Evolutionary conservation across 2,113 vertebrate genomes (phyloP), one percentile per base, ranked within the genome.

Genomic region (Rafetus swinhoei): DNA sequence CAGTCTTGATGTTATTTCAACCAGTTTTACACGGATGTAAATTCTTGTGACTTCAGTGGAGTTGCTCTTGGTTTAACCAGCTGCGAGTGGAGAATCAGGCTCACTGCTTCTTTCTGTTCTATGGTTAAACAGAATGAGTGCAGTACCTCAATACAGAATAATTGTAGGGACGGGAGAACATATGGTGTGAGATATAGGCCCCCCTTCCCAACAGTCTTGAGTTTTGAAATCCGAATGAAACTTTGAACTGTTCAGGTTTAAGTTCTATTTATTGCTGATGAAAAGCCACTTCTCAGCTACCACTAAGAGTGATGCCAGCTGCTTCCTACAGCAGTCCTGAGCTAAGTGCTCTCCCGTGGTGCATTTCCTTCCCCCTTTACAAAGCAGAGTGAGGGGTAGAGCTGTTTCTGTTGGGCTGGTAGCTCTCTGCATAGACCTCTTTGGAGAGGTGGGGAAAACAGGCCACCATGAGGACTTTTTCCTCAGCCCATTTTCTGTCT

Each of bases 141-240:
- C 92, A 90, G 52, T 88, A 93, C 90, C 91, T 91, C 89, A 95
- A 95, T 91, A 95, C 95, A 79, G 88, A 95, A 86, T 62, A 90
- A 90, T 50, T 1, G 24, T 25, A 87, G 77, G 91, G 96, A 96
- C 87, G 94, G 82, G 91, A 97, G 94, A 97, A 96, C 92, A 79
- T 93, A 45, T 92, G 82, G 91, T 2, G 0, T 84, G 86, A 95
- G 94, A 91, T 1, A 15, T 35, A 95, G 94, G 96, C 94, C 93
- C 93, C 79, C 85, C 89, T 82, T 77, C 84, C 95, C 85, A 81
- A 90, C 22, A 60, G 94, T 93, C 96, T 95, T 97, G 94, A 93
- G 90, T 97, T 97, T 94, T 95, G 74, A 95, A 96, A 96, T 95
- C 65, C 84, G 93, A 35, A 94, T 88, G 95, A 97, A 97, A 97